These are phyloP conservation scores for Schizaphis graminum DNA, from an alignment of 2,888 invertebrate species.

Conservation along the genomic window DNA sequence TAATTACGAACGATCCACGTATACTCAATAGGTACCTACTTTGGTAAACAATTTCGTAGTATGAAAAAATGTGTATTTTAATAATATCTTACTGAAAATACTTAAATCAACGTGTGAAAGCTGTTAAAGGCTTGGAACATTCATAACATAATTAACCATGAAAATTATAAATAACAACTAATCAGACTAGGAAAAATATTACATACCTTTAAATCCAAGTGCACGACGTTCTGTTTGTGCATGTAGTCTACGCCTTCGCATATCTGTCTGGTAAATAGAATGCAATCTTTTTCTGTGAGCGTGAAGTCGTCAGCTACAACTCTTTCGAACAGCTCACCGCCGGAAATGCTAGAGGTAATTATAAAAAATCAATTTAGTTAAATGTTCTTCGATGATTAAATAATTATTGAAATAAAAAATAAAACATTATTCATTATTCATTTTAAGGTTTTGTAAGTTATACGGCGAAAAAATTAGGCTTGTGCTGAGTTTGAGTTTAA, in stretches of 20 bases:
- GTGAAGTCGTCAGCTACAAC: slow-evolving; percentile 94
- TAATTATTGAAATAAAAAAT: not conserved
- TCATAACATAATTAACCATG: not conserved
- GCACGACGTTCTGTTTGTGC: slow-evolving; percentile 86
- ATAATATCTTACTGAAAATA: not conserved
- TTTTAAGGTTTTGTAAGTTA: not conserved
- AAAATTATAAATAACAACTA: not conserved
- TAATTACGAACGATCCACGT: not conserved
- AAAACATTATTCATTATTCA: not conserved
- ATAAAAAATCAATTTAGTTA: not conserved
- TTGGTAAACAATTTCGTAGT: not conserved
- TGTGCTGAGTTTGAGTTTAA: not conserved
- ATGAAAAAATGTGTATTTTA: not conserved
- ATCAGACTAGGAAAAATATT: not conserved
- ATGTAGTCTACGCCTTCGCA: slow-evolving; percentile 92
- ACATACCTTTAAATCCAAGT: slow-evolving; percentile 87
- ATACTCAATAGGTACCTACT: not conserved
- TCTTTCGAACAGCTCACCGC: slow-evolving; percentile 93
- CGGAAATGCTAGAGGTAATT: slow-evolving; percentile 80
- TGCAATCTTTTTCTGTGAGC: slow-evolving; percentile 87
- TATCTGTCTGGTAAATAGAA: slow-evolving; percentile 90
- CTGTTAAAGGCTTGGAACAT: not conserved
- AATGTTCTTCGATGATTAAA: not conserved
- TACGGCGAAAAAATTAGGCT: not conserved
- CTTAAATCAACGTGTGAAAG: not conserved